Base-by-base conservation (phyloP, 2,797 vertebrate species). In the Synaphobranchus kaupii region DNA sequence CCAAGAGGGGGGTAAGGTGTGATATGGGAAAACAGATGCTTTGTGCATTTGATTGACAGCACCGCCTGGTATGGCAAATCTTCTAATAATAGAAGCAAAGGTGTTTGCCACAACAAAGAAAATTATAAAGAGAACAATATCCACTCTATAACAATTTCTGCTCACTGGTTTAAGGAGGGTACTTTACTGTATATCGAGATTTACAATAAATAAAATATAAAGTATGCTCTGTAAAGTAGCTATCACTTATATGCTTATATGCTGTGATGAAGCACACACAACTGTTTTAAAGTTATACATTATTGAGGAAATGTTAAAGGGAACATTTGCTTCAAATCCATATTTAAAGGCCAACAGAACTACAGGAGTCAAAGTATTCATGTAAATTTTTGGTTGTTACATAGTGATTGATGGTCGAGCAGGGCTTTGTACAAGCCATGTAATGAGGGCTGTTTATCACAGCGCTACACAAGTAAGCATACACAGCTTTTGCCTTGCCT, bases 21-120 rank as follows among this genome's bases (percentile, higher is more conserved):
- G 85, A 78, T 31, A 80, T 81, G 44, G 78, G 78, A 20, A 48
- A 81, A 50, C 78, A 48, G 78, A n/a, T 50, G 73, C 81, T 73
- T 88, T 76, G 63, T 87, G 87, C 84, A 88, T 88, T 85, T 84
- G 88, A 90, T 86, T 89, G 90, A 87, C 88, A 90, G 89, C 85
- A 80, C 86, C 88, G 89, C 88, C 90, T 89, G 88, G 87, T 84
- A 68, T 88, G 82, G 84, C 87, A 88, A 88, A 87, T 85, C 83
- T 58, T 47, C 81, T 58, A 87, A 82, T 87, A 88, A 88, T 88
- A 89, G 84, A 88, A 89, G 85, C 84, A 54, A 87, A 90, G 90
- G 88, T 89, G 88, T 84, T 88, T 81, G 44, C 47, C 44, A 50
- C 78, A 81, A 81, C 31, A 48, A 81, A 4, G 25, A 9, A 48